Evolutionary conservation across 2,113 vertebrate genomes (phyloP), one percentile per base, ranked within the genome.

Genomic region (Tringa solitaria): DNA sequence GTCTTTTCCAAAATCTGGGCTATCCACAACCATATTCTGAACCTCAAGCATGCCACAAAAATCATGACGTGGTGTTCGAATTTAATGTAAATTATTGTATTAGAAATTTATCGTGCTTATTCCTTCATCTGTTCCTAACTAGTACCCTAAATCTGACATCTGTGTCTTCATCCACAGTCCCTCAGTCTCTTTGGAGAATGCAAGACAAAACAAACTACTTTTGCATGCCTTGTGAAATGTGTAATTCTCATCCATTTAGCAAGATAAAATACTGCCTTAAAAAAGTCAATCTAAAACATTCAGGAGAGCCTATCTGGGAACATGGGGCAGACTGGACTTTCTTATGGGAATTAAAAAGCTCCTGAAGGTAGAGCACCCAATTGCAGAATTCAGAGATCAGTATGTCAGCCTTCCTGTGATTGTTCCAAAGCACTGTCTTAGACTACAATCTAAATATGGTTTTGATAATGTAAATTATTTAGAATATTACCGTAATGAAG

Each of bases 31-130:
- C 13, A 15, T 2, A 23, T 27, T 27, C 33, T 57, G 35, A 85
- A 24, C 4, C 53, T 48, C 24, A 57, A 61, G 61, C 4, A 16
- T 4, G 4, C 57, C 33, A 35, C 33, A 30, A 33, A 78, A 22
- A 13, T 10, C 22, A 33, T 33, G 63, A 35, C 14, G 7, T 1
- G 3, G 26, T 21, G 30, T 32, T 64, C 22, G 28, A 64, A 83
- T 59, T 11, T 67, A 83, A 39, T 46, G 46, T 20, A 46, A 46
- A 21, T 46, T 21, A 46, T 46, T 46, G 20, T 46, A 17, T 53
- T 28, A 43, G 12, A 56, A 82, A 48, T 28, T 28, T n/a, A 26
- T 10, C 23, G 39, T 0, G 2, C 9, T 0, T 1, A 43, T 64
- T 64, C 26, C 45, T 46, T 35, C 23, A 9, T 30, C 48, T 32